Percentiles rank a stretch among this genome's conserved stretches.
Conservation (phyloP, 1,140 invertebrate species). For the Conus betulinus region DNA sequence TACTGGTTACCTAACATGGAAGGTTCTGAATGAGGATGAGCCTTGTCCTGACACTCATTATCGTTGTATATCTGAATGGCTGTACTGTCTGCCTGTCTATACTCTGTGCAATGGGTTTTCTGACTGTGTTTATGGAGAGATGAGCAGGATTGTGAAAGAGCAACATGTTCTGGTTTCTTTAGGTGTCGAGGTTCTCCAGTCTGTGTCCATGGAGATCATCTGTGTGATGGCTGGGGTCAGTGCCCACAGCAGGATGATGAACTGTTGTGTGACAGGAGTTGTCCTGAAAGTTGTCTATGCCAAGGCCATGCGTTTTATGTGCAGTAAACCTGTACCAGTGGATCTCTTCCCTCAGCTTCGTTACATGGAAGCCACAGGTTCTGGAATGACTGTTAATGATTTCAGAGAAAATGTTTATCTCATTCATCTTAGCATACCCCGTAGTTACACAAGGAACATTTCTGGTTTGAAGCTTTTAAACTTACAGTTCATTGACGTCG, state of each 20-base stretch:
- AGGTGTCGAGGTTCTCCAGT: slow-evolving; percentile 13
- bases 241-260: slow-evolving; percentile 43
- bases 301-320: slow-evolving; percentile 7
- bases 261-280: slow-evolving; percentile 15
- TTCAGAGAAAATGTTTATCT: not conserved
- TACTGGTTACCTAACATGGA: not conserved
- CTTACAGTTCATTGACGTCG: slow-evolving; percentile 29
- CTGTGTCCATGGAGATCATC: slow-evolving; percentile 28
- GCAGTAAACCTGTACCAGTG: not conserved
- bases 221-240: slow-evolving; percentile 33
- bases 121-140: slow-evolving; percentile 4
- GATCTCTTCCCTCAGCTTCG: not conserved
- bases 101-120: slow-evolving; percentile 14
- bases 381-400: not conserved
- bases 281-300: slow-evolving; percentile 50
- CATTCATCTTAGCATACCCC: not conserved
- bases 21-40: not conserved
- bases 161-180: slow-evolving; percentile 37
- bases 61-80: not conserved
- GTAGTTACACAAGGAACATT: not conserved
- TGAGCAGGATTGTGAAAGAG: slow-evolving; percentile 8
- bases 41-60: slow-evolving; percentile 21
- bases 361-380: not conserved
- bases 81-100: slow-evolving; percentile 15
- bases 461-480: not conserved